These are phyloP conservation scores for Aplysina aerophoba DNA, from an alignment of 37 sponge, comb jelly and placozoan species.

Conservation along the genomic window DNA sequence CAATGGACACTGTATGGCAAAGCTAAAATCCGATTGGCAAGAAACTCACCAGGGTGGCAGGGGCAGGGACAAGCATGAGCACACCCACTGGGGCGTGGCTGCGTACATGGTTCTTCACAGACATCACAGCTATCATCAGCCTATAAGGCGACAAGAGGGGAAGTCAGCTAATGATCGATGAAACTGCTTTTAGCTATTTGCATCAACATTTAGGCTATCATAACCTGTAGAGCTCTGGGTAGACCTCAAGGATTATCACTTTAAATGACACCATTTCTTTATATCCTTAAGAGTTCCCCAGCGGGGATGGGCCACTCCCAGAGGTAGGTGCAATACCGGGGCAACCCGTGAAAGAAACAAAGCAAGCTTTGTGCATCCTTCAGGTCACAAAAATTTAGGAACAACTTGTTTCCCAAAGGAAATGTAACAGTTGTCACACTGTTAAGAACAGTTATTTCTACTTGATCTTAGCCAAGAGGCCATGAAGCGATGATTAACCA, in stretches of 20 bases:
- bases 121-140: slow-evolving; percentile 75
- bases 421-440: slow-evolving; percentile 73
- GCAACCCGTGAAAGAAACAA: slow-evolving; percentile 55
- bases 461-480: slow-evolving; percentile 86
- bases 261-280: too few relatives aligned
- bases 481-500: slow-evolving; percentile 32
- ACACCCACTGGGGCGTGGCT: slow-evolving; percentile 68
- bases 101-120: slow-evolving; percentile 65
- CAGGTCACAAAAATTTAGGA: slow-evolving; percentile 64
- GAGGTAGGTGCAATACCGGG: slow-evolving; percentile 78
- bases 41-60: slow-evolving; percentile 71
- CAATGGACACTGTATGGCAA: too few relatives aligned
- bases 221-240: too few relatives aligned
- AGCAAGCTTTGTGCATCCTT: slow-evolving; percentile 69
- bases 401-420: slow-evolving; percentile 39
- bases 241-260: too few relatives aligned
- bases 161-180: not conserved
- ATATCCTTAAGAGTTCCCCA: slow-evolving; percentile 8
- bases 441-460: slow-evolving; percentile 80
- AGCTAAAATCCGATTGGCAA: too few relatives aligned
- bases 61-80: slow-evolving; percentile 65
- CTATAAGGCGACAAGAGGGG: slow-evolving; percentile 7
- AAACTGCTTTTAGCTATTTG: too few relatives aligned
- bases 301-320: slow-evolving; percentile 66
- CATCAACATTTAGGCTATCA: too few relatives aligned